A percentile compares a stretch with the other conserved stretches of the same genome.
Conservation (phyloP, 2,113 vertebrate species). For the Thamnaconus septentrionalis region DNA sequence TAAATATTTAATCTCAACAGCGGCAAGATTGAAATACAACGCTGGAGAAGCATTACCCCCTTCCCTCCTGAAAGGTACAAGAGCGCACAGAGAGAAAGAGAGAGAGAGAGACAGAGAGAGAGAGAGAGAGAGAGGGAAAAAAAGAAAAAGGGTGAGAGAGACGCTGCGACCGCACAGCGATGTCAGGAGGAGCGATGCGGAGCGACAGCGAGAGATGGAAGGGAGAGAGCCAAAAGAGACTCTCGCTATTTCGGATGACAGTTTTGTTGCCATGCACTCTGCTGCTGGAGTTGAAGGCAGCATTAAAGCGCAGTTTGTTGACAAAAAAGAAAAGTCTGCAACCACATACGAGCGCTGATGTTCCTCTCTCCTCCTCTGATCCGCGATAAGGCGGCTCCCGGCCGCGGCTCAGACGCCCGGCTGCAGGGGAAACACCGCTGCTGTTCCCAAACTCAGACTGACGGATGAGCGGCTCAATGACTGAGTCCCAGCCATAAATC, state of each 20-base stretch:
- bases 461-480: slow-evolving; percentile 32
- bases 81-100: slow-evolving; percentile 34
- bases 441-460: slow-evolving; percentile 42
- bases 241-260: slow-evolving; percentile 54
- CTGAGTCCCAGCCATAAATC: slow-evolving; percentile 41
- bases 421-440: slow-evolving; percentile 54
- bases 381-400: slow-evolving; percentile 41
- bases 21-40: slow-evolving; percentile 72
- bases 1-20: slow-evolving; percentile 79
- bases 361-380: slow-evolving; percentile 36
- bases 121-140: slow-evolving; percentile 32
- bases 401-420: slow-evolving; percentile 26
- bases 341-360: slow-evolving; percentile 22
- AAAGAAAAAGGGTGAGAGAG: slow-evolving; percentile 18
- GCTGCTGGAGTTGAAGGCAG: slow-evolving; percentile 43
- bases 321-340: slow-evolving; percentile 52
- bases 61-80: slow-evolving; percentile 60
- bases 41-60: slow-evolving; percentile 63
- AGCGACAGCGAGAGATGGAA: slow-evolving; percentile 37
- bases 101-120: slow-evolving; percentile 38
- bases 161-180: no score
- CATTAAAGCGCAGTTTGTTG: slow-evolving; percentile 57
- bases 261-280: slow-evolving; percentile 56
- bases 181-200: slow-evolving; percentile 4
- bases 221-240: slow-evolving; percentile 34